These are phyloP conservation scores for Anguilla megastoma DNA, from an alignment of 2,797 vertebrate species.

Conservation along the genomic window DNA sequence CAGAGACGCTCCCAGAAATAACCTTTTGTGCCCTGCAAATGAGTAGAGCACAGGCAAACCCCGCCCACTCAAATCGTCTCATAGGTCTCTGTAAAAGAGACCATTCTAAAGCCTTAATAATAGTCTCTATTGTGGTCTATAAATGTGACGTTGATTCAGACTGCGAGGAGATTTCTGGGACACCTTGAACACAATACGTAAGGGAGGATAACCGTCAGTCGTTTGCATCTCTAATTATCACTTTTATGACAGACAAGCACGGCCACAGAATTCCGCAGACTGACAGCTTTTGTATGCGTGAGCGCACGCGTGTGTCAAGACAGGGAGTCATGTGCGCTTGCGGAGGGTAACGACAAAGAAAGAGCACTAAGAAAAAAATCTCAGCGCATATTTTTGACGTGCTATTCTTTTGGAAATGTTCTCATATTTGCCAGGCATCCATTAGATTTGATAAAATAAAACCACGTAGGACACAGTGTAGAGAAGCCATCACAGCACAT, in stretches of 20 bases:
- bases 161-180: conserved; percentile 22
- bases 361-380: background rate
- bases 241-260: conserved; percentile 55
- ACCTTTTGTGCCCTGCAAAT: conserved; percentile 39
- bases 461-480: background rate
- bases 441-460: background rate
- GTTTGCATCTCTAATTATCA: conserved; percentile 46
- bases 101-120: conserved; percentile 39
- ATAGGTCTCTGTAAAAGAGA: conserved; percentile 32
- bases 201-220: conserved; percentile 46
- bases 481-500: background rate
- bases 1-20: conserved; percentile 27
- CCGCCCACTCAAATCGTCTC: conserved; percentile 27
- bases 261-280: conserved; percentile 51
- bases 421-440: background rate
- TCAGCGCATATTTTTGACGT: background rate
- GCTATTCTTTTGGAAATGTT: background rate
- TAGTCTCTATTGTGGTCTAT: conserved; percentile 35
- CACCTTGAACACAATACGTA: conserved; percentile 29
- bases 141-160: conserved; percentile 31
- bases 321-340: background rate
- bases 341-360: background rate
- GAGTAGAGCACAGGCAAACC: background rate
- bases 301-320: background rate
- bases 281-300: background rate